Evolutionary conservation across 2,113 vertebrate genomes (phyloP).

Genomic region (Protobothrops mucrosquamatus): DNA sequence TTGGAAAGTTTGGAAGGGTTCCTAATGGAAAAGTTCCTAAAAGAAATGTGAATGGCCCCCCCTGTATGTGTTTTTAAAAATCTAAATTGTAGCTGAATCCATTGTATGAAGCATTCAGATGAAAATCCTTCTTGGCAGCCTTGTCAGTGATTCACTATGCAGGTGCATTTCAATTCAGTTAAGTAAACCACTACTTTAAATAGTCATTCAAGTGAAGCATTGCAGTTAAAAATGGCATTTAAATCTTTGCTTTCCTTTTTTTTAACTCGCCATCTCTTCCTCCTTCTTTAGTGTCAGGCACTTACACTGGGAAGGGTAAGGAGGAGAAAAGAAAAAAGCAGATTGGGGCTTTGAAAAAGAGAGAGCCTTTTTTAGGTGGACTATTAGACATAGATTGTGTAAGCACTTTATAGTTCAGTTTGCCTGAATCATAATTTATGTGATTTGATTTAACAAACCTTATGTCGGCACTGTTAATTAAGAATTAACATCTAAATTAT

Average conservation of each 20-base stretch:
- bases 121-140: conserved; percentile 39
- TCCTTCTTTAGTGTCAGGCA: not conserved
- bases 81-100: not conserved
- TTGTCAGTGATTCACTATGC: conserved; percentile 41
- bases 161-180: conserved; percentile 67
- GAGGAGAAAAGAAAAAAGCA: not conserved
- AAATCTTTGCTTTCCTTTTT: conserved; percentile 56
- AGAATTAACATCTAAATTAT: not conserved
- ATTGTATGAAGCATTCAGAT: rapidly evolving
- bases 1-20: not conserved
- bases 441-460: not conserved
- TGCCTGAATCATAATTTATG: not conserved
- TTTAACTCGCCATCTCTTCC: conserved; percentile 4
- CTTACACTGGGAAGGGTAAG: not conserved
- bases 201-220: conserved; percentile 48
- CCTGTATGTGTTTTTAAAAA: not conserved
- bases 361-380: not conserved
- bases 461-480: not conserved
- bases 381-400: not conserved
- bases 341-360: not conserved
- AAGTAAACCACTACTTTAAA: conserved; percentile 55
- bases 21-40: not conserved
- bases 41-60: rapidly evolving
- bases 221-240: conserved; percentile 65
- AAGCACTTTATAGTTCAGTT: not conserved